Conservation (phyloP, 2,113 vertebrate genomes). For the Merops nubicus region DNA sequence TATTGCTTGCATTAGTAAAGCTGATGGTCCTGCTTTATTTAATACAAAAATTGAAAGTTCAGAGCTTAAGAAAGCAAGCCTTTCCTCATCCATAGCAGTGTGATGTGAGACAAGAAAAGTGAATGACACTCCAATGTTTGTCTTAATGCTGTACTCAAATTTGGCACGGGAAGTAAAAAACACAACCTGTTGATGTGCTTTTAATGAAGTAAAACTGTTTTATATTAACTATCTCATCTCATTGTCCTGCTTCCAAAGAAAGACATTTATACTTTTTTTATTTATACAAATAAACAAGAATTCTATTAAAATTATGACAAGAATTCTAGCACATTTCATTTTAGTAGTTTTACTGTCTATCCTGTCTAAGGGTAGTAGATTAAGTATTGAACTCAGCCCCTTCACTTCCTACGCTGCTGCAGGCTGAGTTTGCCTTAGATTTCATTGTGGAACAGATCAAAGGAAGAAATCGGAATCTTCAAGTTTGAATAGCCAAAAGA, state of each 20-base stretch:
- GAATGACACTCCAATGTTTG: not conserved
- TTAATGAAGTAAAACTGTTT: not conserved
- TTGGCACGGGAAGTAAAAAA: not conserved
- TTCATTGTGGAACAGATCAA: not conserved
- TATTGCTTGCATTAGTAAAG: not conserved
- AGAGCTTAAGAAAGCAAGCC: not conserved
- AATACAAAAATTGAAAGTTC: not conserved
- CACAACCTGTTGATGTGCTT: fast-evolving
- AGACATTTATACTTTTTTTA: not conserved
- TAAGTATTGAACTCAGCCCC: not conserved
- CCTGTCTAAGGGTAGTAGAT: not conserved
- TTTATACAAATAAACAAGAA: not conserved
- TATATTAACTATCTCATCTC: not conserved
- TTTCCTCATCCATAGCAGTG: not conserved
- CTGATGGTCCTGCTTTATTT: not conserved
- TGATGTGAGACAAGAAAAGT: not conserved
- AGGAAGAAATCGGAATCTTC: not conserved
- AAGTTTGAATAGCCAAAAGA: not conserved
- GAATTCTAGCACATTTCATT: not conserved
- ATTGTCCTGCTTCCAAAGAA: not conserved
- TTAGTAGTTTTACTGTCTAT: not conserved
- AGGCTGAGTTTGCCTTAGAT: not conserved
- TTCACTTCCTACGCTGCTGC: not conserved
- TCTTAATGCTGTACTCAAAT: not conserved
- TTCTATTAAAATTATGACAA: not conserved